Conservation (phyloP, 2,113 vertebrate genomes). For the Malaclemys terrapin region DNA sequence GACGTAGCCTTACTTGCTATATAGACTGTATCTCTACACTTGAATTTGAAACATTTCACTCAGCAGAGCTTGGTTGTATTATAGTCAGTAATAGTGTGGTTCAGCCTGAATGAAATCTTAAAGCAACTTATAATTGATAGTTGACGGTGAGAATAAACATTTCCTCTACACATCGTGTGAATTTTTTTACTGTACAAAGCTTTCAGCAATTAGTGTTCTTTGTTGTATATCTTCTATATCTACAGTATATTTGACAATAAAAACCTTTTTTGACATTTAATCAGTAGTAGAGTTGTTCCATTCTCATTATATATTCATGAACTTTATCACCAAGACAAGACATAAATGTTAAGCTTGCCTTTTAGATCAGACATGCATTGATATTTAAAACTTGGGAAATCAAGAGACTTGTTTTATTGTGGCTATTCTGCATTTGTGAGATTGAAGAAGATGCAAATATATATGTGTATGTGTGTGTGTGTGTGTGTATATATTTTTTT, state of each 20-base stretch:
- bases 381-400: conserved; percentile 28
- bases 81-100: neutral
- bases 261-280: conserved; percentile 73
- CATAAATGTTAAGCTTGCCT: conserved; percentile 61
- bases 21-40: neutral
- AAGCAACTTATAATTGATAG: conserved; percentile 38
- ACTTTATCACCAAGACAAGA: conserved; percentile 68
- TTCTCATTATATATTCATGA: conserved; percentile 72
- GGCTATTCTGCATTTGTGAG: neutral
- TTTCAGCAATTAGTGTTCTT: conserved; percentile 60
- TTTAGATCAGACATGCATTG: conserved; percentile 33
- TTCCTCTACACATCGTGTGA: neutral
- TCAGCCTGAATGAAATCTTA: neutral
- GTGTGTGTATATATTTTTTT: neutral
- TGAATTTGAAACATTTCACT: neutral
- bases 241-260: conserved; percentile 71
- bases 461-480: neutral
- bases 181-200: conserved; percentile 38
- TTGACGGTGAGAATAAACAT: conserved; percentile 26
- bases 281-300: conserved; percentile 68
- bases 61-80: neutral
- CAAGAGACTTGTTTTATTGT: neutral
- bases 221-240: conserved; percentile 65
- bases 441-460: neutral
- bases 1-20: neutral